phyloP scores from a whole-genome alignment of 2,888 invertebrate genomes.

The Willowsia nigromaculata region DNA sequence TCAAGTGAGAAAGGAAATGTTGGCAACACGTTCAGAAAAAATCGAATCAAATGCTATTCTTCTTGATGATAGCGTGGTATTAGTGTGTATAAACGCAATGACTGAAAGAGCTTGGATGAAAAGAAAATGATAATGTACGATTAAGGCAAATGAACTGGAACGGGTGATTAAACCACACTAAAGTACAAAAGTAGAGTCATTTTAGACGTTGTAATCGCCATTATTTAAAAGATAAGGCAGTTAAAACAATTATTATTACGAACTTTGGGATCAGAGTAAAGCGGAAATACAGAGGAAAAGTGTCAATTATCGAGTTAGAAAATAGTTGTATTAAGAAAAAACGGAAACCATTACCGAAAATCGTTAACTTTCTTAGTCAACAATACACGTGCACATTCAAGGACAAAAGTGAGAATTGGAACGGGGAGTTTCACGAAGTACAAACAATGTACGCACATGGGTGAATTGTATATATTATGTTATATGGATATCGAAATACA shows the following conservation, averaged over 20 bases:
- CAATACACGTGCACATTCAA: neutral
- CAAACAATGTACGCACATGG: no score
- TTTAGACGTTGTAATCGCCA: neutral
- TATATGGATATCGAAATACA: no score
- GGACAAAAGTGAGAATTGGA: no score
- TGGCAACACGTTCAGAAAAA: conserved; percentile 40
- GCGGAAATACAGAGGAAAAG: neutral
- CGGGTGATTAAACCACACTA: conserved; percentile 54
- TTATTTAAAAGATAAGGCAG: neutral
- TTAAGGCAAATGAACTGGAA: conserved; percentile 58
- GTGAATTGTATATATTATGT: no score
- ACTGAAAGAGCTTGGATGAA: neutral
- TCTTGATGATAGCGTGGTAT: neutral
- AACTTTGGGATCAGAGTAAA: neutral
- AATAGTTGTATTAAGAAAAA: neutral
- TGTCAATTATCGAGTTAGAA: neutral
- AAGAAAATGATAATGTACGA: conserved; percentile 39
- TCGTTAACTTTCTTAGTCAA: neutral
- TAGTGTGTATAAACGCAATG: neutral
- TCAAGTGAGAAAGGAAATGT: conserved; percentile 4
- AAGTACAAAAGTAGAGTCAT: conserved; percentile 35
- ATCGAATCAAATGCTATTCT: conserved; percentile 13
- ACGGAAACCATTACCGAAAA: neutral
- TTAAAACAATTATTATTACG: conserved; percentile 6
- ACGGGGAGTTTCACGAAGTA: no score